Base-by-base conservation (phyloP, 2,797 vertebrate species). In the Eupleurogrammus muticus region DNA sequence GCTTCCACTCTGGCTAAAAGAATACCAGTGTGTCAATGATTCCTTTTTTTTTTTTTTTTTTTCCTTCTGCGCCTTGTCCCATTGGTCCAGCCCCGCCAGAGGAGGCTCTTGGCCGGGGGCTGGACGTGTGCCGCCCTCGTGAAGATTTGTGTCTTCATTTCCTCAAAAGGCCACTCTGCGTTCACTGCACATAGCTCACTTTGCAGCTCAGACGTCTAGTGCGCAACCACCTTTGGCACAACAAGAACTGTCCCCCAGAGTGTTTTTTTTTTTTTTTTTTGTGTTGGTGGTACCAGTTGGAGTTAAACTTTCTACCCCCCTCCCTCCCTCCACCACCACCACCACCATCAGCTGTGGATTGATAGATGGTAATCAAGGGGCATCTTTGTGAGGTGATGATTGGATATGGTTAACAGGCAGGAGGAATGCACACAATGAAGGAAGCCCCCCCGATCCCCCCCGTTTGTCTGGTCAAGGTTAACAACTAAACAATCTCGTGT, bases 21-120 rank as follows among this genome's bases (percentile, higher is more conserved):
- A 91, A 89, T 90, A 90, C 85, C 83, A 77, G 42, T 61, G 79
- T 89, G 86, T 93, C 89, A 91, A 85, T 87, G 84, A 80, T 75
- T 89, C 80, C 80, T 71, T 89, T 92, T 80, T 78, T 79, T 73
- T 89, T 92, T 80, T 78, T 79, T 73, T n/a, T n/a, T n/a, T n/a
- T n/a, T n/a, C n/a, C 73, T 65, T 63, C 79, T 14, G 51, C 60
- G 70, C 75, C 75, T n/a, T 80, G 66, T 86, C 81, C 73, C 68
- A 68, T 84, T 70, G 62, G 51, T 86, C 86, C 66, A 50, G 81
- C 77, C 69, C 85, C 78, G 82, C 79, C 60, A 69, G 65, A 79
- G 73, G 73, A 84, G 83, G 78, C 74, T 74, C 62, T 83, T 86
- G 75, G 76, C 80, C 70, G 35, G n/a, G n/a, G 64, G 63, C 61